Evolutionary conservation across 2,113 vertebrate species (phyloP).

Genomic region (Mixornis gularis): DNA sequence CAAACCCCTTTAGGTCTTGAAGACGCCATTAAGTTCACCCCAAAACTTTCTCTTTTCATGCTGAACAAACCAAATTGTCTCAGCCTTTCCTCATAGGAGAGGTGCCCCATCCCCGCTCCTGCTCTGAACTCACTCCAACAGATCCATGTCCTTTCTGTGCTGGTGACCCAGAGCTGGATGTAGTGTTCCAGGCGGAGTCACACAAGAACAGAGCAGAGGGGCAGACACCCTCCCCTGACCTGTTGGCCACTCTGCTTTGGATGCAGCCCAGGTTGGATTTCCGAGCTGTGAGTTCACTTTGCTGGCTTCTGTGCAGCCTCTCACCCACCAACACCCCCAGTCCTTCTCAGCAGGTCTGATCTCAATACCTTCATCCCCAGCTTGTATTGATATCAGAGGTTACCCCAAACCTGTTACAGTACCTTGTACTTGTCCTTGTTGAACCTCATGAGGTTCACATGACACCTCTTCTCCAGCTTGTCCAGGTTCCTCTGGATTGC

Average conservation of each 20-base stretch:
- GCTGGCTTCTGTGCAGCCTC: background rate
- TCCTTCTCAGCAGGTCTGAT: background rate
- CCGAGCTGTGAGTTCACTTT: background rate
- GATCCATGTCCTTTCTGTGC: background rate
- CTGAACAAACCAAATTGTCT: background rate
- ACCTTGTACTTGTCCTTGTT: background rate
- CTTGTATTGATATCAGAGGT: accelerated
- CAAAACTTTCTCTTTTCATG: background rate
- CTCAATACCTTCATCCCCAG: background rate
- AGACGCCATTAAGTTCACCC: background rate
- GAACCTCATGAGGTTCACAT: background rate
- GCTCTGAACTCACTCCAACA: background rate
- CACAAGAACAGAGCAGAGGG: background rate
- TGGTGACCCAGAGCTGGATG: background rate
- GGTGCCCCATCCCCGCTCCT: background rate
- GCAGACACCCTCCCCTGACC: background rate
- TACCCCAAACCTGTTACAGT: background rate
- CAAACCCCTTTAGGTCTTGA: background rate
- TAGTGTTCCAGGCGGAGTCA: accelerated
- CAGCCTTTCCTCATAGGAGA: background rate
- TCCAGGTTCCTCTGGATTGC: background rate
- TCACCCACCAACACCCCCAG: background rate
- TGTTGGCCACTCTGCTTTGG: accelerated
- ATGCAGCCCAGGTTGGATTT: background rate
- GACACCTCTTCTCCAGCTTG: background rate